A percentile compares a stretch with the other conserved stretches of the same genome.
Conservation (phyloP, 2,113 vertebrate genomes). For the Xenus cinereus region DNA sequence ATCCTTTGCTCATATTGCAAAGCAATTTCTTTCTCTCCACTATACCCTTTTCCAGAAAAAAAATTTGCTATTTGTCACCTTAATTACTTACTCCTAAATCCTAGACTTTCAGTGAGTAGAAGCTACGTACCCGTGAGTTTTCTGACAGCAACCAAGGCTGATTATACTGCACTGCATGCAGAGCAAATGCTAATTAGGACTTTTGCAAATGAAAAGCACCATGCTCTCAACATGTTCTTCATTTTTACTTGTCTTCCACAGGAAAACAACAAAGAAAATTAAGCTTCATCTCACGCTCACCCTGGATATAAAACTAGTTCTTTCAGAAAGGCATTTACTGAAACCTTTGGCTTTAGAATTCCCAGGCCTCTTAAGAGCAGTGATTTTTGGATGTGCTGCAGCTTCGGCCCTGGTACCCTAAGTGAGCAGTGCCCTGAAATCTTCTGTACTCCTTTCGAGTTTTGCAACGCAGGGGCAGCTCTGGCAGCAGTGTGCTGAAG, state of each 20-base stretch:
- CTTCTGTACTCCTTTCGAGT: background rate
- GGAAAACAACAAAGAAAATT: constrained; percentile 59
- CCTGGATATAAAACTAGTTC: constrained; percentile 28
- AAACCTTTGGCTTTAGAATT: constrained; percentile 50
- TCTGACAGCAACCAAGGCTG: constrained; percentile 32
- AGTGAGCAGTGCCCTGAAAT: background rate
- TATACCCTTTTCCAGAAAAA: background rate
- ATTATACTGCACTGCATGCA: constrained; percentile 23
- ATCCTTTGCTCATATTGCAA: background rate
- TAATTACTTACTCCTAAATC: background rate
- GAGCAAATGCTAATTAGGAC: constrained; percentile 69
- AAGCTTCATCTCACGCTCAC: constrained; percentile 65
- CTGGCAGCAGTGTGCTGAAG: background rate
- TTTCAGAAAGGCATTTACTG: constrained; percentile 44
- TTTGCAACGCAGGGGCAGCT: background rate
- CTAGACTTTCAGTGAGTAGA: background rate
- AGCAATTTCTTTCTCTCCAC: background rate
- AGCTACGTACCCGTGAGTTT: constrained; percentile 15
- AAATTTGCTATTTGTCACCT: background rate
- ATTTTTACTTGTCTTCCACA: constrained; percentile 45
- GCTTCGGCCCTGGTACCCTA: background rate
- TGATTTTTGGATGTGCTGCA: background rate
- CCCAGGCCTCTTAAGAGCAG: background rate
- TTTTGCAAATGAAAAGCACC: constrained; percentile 60
- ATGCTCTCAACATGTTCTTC: constrained; percentile 15